These are phyloP conservation scores for Bubo blakistoni DNA, from an alignment of 2,113 vertebrate genomes.

Conservation along the genomic window DNA sequence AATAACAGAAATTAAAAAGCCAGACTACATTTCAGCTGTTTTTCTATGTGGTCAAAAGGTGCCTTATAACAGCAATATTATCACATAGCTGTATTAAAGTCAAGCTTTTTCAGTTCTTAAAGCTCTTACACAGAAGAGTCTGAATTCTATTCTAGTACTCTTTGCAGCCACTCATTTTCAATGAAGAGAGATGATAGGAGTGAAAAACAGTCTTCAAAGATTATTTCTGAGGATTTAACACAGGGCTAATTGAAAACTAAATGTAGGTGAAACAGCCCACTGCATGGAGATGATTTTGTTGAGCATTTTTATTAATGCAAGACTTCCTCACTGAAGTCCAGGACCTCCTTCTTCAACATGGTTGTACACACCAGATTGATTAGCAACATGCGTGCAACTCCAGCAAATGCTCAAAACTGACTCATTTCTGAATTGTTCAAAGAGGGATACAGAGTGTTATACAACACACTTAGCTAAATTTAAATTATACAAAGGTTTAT, in stretches of 20 bases:
- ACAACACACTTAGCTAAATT: not conserved
- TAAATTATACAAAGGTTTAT: not conserved
- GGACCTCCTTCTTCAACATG: not conserved
- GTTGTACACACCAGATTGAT: not conserved
- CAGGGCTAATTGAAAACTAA: not conserved
- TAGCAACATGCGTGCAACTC: not conserved
- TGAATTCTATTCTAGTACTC: not conserved
- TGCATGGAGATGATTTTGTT: not conserved
- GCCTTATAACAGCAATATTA: not conserved
- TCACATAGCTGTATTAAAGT: not conserved
- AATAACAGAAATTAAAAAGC: not conserved
- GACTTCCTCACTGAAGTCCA: not conserved
- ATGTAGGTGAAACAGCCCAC: not conserved
- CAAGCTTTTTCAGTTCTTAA: not conserved
- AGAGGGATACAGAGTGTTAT: not conserved
- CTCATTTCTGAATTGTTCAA: not conserved
- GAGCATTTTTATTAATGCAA: not conserved
- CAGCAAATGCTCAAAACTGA: not conserved
- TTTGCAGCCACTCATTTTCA: not conserved
- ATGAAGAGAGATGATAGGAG: not conserved
- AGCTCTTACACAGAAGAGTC: not conserved
- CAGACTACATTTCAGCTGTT: not conserved
- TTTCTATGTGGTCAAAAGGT: not conserved
- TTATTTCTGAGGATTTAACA: not conserved
- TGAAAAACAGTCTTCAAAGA: not conserved